A percentile compares a stretch with the other conserved stretches of the same genome.
phyloP scores from a whole-genome alignment of 64 coral and sea anemone species.

The Orbicella faveolata region DNA sequence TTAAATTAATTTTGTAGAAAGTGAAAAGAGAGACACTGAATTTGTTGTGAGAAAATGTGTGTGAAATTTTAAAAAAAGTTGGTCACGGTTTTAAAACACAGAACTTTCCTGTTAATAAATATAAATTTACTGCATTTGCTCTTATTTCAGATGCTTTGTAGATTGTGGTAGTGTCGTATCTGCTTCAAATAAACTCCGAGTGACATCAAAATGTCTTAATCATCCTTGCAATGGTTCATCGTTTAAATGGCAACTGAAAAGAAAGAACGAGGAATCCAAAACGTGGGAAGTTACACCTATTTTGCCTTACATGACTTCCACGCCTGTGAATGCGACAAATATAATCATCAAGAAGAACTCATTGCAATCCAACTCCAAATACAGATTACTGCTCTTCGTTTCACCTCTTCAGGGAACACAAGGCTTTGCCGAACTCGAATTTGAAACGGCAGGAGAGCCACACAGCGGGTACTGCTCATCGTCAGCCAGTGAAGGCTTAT shows the following conservation, averaged over 20 bases:
- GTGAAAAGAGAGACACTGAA: no score
- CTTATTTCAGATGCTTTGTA: constrained; percentile 5
- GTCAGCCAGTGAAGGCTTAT: background rate
- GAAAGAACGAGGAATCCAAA: background rate
- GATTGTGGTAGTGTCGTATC: constrained; percentile 4
- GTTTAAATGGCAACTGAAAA: background rate
- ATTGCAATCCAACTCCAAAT: background rate
- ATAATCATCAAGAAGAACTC: constrained; percentile 30
- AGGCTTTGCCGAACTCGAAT: background rate
- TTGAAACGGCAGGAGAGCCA: constrained; percentile 18
- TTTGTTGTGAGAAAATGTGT: no score
- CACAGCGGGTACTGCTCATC: background rate
- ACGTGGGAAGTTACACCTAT: background rate
- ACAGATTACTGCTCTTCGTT: background rate
- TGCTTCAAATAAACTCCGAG: constrained; percentile 26
- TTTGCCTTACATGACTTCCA: constrained; percentile 28
- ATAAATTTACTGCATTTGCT: no score
- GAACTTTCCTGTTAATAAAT: no score
- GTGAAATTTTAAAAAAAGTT: no score
- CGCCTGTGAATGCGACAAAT: background rate
- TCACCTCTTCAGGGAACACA: background rate
- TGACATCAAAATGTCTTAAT: constrained; percentile 28
- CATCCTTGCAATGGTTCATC: background rate
- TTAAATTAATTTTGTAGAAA: no score
- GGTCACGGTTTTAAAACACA: no score